Percentiles rank a stretch among this genome's conserved stretches.
Evolutionary conservation across 2,113 vertebrate species (phyloP).

Genomic region (Columba livia): DNA sequence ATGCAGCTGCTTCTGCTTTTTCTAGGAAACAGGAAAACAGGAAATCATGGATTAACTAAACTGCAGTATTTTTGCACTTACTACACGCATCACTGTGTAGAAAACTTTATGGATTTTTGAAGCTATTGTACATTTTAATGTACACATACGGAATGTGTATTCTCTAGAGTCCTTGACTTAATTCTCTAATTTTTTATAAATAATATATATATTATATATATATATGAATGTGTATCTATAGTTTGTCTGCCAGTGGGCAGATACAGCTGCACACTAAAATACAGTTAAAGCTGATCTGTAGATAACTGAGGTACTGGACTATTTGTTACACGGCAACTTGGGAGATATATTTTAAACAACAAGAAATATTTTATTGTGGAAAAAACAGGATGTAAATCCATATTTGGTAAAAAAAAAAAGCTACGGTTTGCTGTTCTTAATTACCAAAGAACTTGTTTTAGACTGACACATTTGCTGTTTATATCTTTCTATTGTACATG

Average conservation of each 20-base stretch:
- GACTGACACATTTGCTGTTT: slow-evolving; percentile 76
- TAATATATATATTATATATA: slow-evolving; percentile 78
- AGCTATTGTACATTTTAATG: slow-evolving; percentile 77
- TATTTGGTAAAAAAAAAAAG: slow-evolving; percentile 61
- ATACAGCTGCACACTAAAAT: slow-evolving; percentile 72
- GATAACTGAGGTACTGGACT: slow-evolving; percentile 80
- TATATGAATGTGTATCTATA: slow-evolving; percentile 77
- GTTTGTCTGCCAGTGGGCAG: slow-evolving; percentile 70
- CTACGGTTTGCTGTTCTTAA: slow-evolving; percentile 82
- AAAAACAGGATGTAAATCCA: slow-evolving; percentile 62
- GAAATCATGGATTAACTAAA: slow-evolving; percentile 76
- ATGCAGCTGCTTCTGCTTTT: slow-evolving; percentile 69
- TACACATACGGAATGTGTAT: slow-evolving; percentile 72
- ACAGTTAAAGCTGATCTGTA: slow-evolving; percentile 70
- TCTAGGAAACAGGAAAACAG: slow-evolving; percentile 75
- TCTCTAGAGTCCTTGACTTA: slow-evolving; percentile 71
- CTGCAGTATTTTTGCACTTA: slow-evolving; percentile 78
- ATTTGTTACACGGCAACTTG: slow-evolving; percentile 62
- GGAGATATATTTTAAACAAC: slow-evolving; percentile 63
- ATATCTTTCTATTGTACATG: slow-evolving; percentile 71
- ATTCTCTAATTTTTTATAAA: slow-evolving; percentile 79
- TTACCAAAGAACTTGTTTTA: slow-evolving; percentile 94
- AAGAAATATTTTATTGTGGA: slow-evolving; percentile 84
- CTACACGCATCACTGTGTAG: slow-evolving; percentile 69
- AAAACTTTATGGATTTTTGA: slow-evolving; percentile 62